Base-by-base conservation (phyloP, 1,140 invertebrate species). In the Pseudoatta argentina region DNA sequence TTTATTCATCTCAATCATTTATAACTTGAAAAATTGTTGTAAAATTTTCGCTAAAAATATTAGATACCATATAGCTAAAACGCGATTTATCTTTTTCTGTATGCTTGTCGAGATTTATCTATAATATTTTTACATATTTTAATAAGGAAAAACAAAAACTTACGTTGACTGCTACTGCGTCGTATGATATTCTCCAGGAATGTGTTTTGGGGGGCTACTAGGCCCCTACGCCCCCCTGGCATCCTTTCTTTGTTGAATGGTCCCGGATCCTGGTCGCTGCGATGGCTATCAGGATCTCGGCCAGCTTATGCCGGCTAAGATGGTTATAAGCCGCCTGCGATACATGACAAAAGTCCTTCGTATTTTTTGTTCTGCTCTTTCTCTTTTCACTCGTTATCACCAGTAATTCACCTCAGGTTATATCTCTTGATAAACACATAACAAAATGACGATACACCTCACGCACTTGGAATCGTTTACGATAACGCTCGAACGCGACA, bases 161-260 rank as follows among this genome's bases (percentile, higher is more conserved):
- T 97, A 99, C 99, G 98, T 97, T 99, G 98, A 92, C 98, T 99
- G 95, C 98, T 99, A 92, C 98, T 99, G 95, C 99, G 97, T 91
- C 99, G 96, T 92, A 99, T 99, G 96, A 99, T 99, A 96, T 99
- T 99, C 96, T 99, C 99, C 92, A 99, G 96, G 96, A 99, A 99
- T 91, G 99, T 99, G 96, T 99, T 99, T 96, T 99, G 99, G 93
- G 99, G 99, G 96, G 99, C 99, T 94, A 99, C 99, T 91, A 99
- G 97, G 95, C 99, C 99, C 97, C 98, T 97, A 94, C 98, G 97
- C 96, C 98, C 98, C 95, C 98, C 98, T 95, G 98, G 98, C 98
- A 99, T 99, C 96, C 96, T 98, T 95, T 90, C 88, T 88, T 88
- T 76, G 64, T 92, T 93, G 86, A 91, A 91, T 93, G 79, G 77